Evolutionary conservation across 2,888 invertebrate genomes (phyloP).

Genomic region (Lasioglossum oenotherae): DNA sequence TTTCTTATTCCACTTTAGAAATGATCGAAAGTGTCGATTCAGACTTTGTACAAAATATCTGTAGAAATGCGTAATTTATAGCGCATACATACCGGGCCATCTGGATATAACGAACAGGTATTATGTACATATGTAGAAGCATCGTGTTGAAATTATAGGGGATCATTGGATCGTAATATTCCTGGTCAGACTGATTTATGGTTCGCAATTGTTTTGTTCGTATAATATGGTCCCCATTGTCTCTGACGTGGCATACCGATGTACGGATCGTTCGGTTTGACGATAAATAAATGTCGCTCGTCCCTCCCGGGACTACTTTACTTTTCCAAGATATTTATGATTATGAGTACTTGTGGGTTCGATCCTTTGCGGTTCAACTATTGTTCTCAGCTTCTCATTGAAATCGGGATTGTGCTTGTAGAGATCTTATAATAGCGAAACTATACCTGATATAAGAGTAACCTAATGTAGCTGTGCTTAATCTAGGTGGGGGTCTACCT

Average conservation of each 20-base stretch:
- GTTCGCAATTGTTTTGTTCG: not conserved
- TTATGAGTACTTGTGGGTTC: not conserved
- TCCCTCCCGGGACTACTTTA: not conserved
- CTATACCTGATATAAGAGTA: not conserved
- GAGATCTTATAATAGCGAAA: not conserved
- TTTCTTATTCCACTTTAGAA: not conserved
- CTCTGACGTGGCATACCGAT: not conserved
- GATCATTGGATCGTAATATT: not conserved
- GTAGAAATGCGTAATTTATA: not conserved
- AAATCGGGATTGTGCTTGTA: not conserved
- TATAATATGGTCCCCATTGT: not conserved
- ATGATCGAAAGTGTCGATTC: not conserved
- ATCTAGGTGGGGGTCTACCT: not conserved
- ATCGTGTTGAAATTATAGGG: not conserved
- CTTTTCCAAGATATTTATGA: not conserved
- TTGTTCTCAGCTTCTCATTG: not conserved
- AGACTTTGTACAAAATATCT: not conserved
- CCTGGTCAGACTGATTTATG: not conserved
- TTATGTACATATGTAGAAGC: too few relatives aligned
- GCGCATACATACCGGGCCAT: too few relatives aligned
- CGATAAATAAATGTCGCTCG: not conserved
- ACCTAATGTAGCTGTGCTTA: constrained; percentile 1
- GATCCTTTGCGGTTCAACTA: not conserved
- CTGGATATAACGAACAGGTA: too few relatives aligned
- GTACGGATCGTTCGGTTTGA: not conserved